Evolutionary conservation across 2,113 vertebrate species (phyloP), one percentile per base, ranked within the genome.

Genomic region (Martes martes): DNA sequence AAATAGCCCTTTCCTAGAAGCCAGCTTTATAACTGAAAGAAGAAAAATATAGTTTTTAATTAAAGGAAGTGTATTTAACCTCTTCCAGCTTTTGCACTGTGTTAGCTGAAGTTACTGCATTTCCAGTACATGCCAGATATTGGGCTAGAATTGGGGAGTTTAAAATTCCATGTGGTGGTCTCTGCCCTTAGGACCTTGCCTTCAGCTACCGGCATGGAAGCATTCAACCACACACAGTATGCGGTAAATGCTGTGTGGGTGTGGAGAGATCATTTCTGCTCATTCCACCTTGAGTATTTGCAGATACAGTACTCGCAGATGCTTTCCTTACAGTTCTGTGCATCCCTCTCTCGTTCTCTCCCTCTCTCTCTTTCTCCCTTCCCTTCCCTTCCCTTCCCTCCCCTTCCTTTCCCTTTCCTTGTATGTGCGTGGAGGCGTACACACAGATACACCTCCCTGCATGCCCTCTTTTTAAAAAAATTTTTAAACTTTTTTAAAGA

Each of bases 41-140:
- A 94, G 73, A 94, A 92, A 93, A 86, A 42, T 55, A 84, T 2
- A 19, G 10, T 36, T 85, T 52, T 88, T 69, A 61, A 74, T 26
- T 69, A 63, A 90, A 84, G 59, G 90, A 87, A 79, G 61, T 6
- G 6, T 61, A 50, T 65, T 87, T 76, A 80, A 81, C 36, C 4
- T 2, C 45, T 52, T 55, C 36, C 14, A 26, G 11, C 19, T 95
- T 95, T 89, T 57, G 42, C 7, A 80, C 36, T n/a, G 45, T 78
- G 24, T 84, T 76, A 55, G 78, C 7, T 67, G 28, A 33, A 57
- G 6, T 84, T 89, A 11, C 23, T 59, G 47, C 88, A 8, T 63
- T 89, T 73, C 21, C 63, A 73, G 39, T 14, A 73, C 13, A 18
- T 50, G 15, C 45, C 85, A 42, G 78, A 61, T 31, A 55, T 7